Evolutionary conservation across 1,140 invertebrate genomes (phyloP).

Genomic region (Conopomorpha cramerella): DNA sequence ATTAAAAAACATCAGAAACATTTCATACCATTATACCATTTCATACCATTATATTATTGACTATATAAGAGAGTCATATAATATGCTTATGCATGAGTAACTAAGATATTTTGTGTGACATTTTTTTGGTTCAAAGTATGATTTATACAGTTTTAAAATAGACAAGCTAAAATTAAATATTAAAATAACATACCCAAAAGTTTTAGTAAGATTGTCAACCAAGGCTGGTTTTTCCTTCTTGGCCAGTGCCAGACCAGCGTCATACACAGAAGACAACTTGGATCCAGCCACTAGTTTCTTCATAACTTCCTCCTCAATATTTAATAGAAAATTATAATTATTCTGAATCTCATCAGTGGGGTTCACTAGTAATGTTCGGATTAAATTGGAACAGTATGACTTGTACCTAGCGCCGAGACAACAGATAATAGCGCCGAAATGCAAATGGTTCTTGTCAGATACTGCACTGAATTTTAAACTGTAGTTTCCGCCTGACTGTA

Average conservation of each 20-base stretch:
- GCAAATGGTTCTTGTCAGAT: conserved; percentile 91
- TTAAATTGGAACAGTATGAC: conserved; percentile 98
- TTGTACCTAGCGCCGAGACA: conserved; percentile 94
- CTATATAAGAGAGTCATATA: too few species aligned
- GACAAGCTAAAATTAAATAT: conserved; percentile 3
- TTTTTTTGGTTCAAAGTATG: too few species aligned
- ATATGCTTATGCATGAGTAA: too few species aligned
- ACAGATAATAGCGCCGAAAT: conserved; percentile 97
- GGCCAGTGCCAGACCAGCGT: conserved; percentile 79
- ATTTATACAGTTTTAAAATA: too few species aligned
- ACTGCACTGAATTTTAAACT: conserved; percentile 94
- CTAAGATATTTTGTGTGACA: too few species aligned
- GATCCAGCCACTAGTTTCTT: conserved; percentile 82
- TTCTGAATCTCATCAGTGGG: conserved; percentile 81
- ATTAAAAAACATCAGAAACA: conserved; percentile 9
- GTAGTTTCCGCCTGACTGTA: conserved; percentile 97
- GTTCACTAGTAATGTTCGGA: conserved; percentile 96
- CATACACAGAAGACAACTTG: conserved; percentile 89
- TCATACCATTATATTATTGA: too few species aligned
- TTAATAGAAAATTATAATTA: conserved; percentile 92
- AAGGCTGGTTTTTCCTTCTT: conserved; percentile 88
- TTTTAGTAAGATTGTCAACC: conserved; percentile 92
- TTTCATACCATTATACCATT: too few species aligned
- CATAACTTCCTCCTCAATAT: conserved; percentile 90
- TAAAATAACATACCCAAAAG: conserved; percentile 72